Evolutionary conservation across 2,888 invertebrate species (phyloP).

Genomic region (Polydrusus cervinus): DNA sequence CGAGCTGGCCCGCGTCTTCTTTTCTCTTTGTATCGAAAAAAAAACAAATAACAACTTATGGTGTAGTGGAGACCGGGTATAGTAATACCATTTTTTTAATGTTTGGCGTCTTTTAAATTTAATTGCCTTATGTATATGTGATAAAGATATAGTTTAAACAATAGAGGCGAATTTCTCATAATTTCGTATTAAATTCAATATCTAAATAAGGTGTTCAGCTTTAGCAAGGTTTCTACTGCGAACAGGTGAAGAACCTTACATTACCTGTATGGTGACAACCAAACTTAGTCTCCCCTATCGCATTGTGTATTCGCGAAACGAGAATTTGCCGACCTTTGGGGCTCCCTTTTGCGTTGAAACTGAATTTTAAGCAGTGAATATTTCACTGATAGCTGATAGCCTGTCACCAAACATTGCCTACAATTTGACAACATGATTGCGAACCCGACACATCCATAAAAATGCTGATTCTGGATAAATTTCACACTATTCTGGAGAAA

Average conservation of each 20-base stretch:
- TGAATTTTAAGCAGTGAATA: constrained; percentile 68
- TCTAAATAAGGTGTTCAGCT: no score
- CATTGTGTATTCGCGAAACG: constrained; percentile 59
- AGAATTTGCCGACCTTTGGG: constrained; percentile 59
- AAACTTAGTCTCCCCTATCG: constrained; percentile 8
- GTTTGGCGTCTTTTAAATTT: no score
- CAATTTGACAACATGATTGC: constrained; percentile 69
- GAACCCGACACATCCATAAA: constrained; percentile 61
- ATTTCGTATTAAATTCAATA: no score
- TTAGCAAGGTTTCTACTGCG: no score
- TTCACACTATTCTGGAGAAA: constrained; percentile 28
- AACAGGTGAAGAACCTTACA: no score
- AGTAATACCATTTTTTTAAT: no score
- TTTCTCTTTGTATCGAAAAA: constrained; percentile 44
- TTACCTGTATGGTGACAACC: no score
- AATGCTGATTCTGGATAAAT: constrained; percentile 44
- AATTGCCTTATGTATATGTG: no score
- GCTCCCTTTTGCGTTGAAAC: constrained; percentile 60
- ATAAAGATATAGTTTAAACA: no score
- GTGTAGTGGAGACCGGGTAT: no score
- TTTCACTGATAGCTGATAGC: constrained; percentile 65
- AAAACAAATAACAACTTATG: constrained; percentile 53
- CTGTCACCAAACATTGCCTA: constrained; percentile 65
- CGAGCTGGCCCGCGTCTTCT: constrained; percentile 39
- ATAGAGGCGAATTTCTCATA: no score